Conservation (phyloP, 35 echinoderm and acorn worm species). For the Chiridota heheva region DNA sequence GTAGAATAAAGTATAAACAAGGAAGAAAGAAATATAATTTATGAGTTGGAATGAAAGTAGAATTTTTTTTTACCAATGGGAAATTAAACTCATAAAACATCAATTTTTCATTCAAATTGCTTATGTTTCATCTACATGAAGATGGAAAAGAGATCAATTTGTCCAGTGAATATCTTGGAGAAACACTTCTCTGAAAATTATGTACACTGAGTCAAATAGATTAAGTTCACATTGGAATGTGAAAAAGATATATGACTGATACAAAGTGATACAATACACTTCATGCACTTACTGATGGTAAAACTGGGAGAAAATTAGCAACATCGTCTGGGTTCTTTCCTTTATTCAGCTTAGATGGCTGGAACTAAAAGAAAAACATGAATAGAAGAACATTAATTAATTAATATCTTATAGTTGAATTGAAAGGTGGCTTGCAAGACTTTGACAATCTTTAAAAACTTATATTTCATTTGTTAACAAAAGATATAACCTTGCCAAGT, state of each 20-base stretch:
- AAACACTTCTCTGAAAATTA: not conserved
- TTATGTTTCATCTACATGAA: not conserved
- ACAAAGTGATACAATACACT: not conserved
- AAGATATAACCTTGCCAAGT: too few species aligned
- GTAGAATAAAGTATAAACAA: not conserved
- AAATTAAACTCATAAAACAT: too few species aligned
- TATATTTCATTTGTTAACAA: too few species aligned
- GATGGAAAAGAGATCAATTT: not conserved
- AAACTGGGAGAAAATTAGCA: slow-evolving; percentile 67
- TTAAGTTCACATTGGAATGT: not conserved
- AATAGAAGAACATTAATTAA: too few species aligned
- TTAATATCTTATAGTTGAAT: too few species aligned
- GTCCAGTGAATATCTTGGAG: not conserved
- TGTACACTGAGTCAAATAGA: not conserved
- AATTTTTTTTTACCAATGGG: not conserved
- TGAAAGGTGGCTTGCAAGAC: too few species aligned
- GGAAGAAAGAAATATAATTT: not conserved
- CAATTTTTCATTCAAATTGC: too few species aligned
- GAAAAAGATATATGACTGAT: not conserved
- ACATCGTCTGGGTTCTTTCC: slow-evolving; percentile 83
- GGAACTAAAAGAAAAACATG: slow-evolving; percentile 68
- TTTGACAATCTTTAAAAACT: too few species aligned
- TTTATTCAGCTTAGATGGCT: slow-evolving; percentile 66
- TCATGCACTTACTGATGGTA: slow-evolving; percentile 82
- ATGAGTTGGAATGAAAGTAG: not conserved